Conservation (phyloP, 2,113 vertebrate species). For the Chiloscyllium plagiosum region DNA sequence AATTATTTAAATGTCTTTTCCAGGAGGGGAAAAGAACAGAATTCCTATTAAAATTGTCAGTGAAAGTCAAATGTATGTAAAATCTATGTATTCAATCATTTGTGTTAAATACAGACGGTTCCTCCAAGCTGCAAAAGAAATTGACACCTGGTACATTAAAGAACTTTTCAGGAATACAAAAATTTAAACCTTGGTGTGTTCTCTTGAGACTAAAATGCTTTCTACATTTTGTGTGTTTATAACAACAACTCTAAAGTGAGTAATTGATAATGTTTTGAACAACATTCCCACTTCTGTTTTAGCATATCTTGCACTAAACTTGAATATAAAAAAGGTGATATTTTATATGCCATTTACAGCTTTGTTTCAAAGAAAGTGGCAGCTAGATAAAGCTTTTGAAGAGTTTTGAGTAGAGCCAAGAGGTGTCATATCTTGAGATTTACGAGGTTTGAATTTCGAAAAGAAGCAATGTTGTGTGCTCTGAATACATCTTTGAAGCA, state of each 20-base stretch:
- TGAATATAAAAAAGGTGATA: neutral
- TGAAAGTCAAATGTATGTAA: neutral
- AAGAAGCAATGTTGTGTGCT: neutral
- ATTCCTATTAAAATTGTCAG: neutral
- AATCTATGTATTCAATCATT: neutral
- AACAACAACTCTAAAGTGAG: neutral
- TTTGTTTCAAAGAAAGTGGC: neutral
- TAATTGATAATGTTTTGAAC: neutral
- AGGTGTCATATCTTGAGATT: neutral
- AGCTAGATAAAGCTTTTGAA: neutral
- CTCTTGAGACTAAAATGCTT: neutral
- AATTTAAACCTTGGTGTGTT: neutral
- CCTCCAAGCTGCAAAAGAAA: neutral
- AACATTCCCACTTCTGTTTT: neutral
- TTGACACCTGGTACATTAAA: neutral
- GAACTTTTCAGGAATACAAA: neutral
- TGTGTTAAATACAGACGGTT: neutral
- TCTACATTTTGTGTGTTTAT: neutral
- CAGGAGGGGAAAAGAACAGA: neutral
- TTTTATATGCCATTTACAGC: neutral
- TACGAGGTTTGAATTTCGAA: neutral
- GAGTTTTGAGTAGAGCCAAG: neutral
- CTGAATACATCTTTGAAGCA: neutral
- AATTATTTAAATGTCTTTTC: neutral
- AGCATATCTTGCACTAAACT: neutral